A percentile compares a stretch with the other conserved stretches of the same genome.
Evolutionary conservation across 2,113 vertebrate genomes (phyloP).

Genomic region (Sarotherodon lohbergeri): DNA sequence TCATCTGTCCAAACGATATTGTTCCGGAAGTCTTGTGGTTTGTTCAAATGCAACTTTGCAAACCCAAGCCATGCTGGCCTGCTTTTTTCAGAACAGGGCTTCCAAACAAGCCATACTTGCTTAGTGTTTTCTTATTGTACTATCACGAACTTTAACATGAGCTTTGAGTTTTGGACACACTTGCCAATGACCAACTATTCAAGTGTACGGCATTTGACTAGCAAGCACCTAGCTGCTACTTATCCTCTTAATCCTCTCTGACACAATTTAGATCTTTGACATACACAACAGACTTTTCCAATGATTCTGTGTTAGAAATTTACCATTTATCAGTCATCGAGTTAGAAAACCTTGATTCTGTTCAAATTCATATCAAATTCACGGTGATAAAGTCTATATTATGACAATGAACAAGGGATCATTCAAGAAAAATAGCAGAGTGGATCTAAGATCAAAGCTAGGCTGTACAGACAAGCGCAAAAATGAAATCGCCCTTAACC

Average conservation of each 20-base stretch:
- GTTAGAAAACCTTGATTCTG: neutral
- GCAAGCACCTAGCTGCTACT: neutral
- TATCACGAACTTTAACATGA: neutral
- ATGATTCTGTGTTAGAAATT: neutral
- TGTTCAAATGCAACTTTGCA: neutral
- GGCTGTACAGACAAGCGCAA: constrained; percentile 3
- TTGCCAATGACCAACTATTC: neutral
- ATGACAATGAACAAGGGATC: neutral
- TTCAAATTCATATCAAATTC: neutral
- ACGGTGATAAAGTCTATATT: neutral
- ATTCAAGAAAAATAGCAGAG: constrained; percentile 15
- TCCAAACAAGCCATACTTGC: neutral
- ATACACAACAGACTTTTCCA: neutral
- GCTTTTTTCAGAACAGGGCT: neutral
- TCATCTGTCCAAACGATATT: neutral
- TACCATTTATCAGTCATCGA: neutral
- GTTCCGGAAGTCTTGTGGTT: neutral
- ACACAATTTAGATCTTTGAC: neutral
- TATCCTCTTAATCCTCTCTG: neutral
- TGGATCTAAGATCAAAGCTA: constrained; percentile 3
- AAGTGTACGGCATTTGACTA: neutral
- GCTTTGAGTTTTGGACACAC: neutral
- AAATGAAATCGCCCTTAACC: neutral
- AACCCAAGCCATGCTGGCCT: neutral
- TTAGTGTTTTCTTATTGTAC: neutral